Base-by-base conservation (phyloP, 1,140 invertebrate genomes). In the Cataglyphis hispanica region DNA sequence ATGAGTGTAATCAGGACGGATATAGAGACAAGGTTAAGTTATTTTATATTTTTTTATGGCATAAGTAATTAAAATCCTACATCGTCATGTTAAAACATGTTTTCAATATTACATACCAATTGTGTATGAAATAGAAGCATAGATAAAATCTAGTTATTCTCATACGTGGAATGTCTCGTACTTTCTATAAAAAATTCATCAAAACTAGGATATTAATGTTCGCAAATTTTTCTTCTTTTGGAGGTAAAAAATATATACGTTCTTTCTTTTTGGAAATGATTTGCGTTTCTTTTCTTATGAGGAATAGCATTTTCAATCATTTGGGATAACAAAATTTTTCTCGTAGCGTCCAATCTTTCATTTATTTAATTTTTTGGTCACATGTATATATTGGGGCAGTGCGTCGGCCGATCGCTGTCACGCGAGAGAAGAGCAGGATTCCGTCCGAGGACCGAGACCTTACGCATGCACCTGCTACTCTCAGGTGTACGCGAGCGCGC, bases 401-500 rank as follows among this genome's bases (percentile, higher is more conserved):
- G 7, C 40, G 69, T 85, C 67, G 37, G 27, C 69, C 50, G 83
- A 81, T 87, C 56, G 77, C 43, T 74, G 60, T 58, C 66, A 69
- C 74, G 74, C 64, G 64, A 87, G 76, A 78, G 56, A 85, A 61
- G 67, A 76, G 60, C 78, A 84, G 75, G 63, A 78, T 27, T 78
- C 43, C 16, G 40, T 76, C 75, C 60, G 77, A 86, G 83, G 87
- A 89, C 67, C 87, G 67, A 89, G 87, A 89, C 87, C 87, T 91
- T 89, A 86, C 87, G 81, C 84, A n/a, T 75, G 88, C 91, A 91
- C 91, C 91, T 91, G 91, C 91, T 91, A 83, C 90, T 91, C 90
- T 91, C 90, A 89, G 85, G 89, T 91, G 87, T 88, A 90, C 75
- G 83, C 76, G 76, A 66, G 70, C 84, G 84, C 85, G 86, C 77